Conservation (phyloP, 2,797 vertebrate species). For the Microcaecilia unicolor region DNA sequence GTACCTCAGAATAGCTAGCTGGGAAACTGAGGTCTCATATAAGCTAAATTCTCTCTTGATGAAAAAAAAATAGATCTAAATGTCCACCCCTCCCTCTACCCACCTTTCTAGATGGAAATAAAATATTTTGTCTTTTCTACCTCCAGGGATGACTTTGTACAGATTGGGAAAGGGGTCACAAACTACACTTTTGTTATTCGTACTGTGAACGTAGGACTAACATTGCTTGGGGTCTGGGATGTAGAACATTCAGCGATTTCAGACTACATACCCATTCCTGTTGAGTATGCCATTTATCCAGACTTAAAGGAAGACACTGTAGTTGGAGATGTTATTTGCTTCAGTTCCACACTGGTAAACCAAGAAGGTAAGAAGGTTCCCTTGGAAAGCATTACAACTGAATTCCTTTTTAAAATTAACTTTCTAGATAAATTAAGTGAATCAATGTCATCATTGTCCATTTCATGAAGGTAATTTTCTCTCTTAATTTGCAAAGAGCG, state of each 20-base stretch:
- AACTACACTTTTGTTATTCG: constrained; percentile 76
- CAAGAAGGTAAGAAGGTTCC: constrained; percentile 56
- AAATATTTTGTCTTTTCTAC: neutral
- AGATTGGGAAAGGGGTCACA: constrained; percentile 64
- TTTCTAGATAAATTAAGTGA: too few species aligned
- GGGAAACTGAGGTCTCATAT: too few species aligned
- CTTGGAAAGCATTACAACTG: too few species aligned
- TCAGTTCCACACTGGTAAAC: constrained; percentile 30
- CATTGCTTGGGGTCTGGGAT: constrained; percentile 74
- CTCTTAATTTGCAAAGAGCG: too few species aligned
- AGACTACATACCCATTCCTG: constrained; percentile 80
- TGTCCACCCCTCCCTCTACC: too few species aligned
- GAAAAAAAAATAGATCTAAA: too few species aligned
- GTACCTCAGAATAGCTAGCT: too few species aligned
- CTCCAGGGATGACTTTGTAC: constrained; percentile 83
- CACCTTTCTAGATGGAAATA: too few species aligned
- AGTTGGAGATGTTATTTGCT: constrained; percentile 71
- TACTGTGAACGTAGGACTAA: constrained; percentile 76
- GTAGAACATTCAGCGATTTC: constrained; percentile 61
- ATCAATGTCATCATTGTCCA: too few species aligned
- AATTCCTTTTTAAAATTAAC: too few species aligned
- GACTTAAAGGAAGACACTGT: constrained; percentile 50
- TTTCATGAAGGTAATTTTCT: too few species aligned
- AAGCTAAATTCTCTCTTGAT: too few species aligned
- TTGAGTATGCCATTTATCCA: constrained; percentile 72